Evolutionary conservation across 53 echinoderm and acorn worm genomes (phyloP), one percentile per base, ranked within the genome.

Genomic region (Actinopyga echinites): DNA sequence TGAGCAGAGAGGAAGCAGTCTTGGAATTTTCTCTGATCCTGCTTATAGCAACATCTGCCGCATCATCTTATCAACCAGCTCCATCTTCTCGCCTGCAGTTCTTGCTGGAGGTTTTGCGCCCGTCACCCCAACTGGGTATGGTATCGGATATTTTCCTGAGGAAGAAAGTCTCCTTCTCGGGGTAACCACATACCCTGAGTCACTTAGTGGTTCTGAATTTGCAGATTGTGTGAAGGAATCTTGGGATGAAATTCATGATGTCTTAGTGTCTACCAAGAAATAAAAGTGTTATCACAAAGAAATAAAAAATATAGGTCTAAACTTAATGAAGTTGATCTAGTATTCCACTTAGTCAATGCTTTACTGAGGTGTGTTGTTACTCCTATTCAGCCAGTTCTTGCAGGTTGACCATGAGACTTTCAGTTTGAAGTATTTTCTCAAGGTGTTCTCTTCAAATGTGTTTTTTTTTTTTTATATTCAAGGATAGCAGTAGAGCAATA

Each of bases 11-110:
- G 87, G 82, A 34, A 58, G 68, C 20, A 83, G 66, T n/a, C 90
- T 83, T 0, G 85, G 83, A 56, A 83, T 96, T 30, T 96, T 96
- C 79, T 79, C 88, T 28, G 97, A 96, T 44, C 97, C 93, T 20
- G 92, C 93, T 57, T 96, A 93, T 58, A 60, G 74, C 60, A 56
- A 75, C 43, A 94, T 96, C 88, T 90, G 77, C 63, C 92, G 88
- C 40, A 94, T 96, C 82, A 79, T 93, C 42, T 90, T 96, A 57
- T 96, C 97, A 24, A 96, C 97, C 32, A 96, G 97, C 82, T 92
- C 94, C 29, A 82, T 96, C 58, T 80, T 86, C 61, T 90, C 94
- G n/a, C 93, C 97, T 17, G 93, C 93, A 5, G 90, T 96, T 23
- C 82, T 96, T 45, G 86, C 86, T 2, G 97, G 97, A 11, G 97